These are phyloP conservation scores for Arbacia lixula DNA, from an alignment of 53 echinoderm and acorn worm species.

Conservation along the genomic window DNA sequence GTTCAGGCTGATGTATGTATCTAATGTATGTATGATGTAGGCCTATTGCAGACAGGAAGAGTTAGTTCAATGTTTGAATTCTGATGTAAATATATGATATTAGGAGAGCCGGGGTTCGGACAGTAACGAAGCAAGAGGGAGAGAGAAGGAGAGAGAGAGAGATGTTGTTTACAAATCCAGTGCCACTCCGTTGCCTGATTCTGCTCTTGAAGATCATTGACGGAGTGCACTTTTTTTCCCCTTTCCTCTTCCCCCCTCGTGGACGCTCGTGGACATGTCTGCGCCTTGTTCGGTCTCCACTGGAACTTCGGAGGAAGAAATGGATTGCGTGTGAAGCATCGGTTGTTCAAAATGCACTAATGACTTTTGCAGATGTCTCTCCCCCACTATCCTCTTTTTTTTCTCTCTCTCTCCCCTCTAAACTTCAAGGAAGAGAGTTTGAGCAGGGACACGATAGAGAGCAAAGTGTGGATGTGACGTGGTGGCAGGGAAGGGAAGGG, in stretches of 20 bases:
- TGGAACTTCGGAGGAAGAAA: slow-evolving; percentile 45
- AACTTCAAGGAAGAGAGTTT: slow-evolving; percentile 3
- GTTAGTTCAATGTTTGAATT: too few species aligned
- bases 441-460: background rate
- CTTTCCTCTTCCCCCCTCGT: slow-evolving; percentile 5
- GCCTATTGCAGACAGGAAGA: too few species aligned
- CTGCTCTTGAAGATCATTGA: background rate
- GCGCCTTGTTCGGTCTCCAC: background rate
- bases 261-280: background rate
- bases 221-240: slow-evolving; percentile 12
- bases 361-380: slow-evolving; percentile 52
- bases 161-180: slow-evolving; percentile 54
- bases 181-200: slow-evolving; percentile 19
- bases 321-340: slow-evolving; percentile 64
- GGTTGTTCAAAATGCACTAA: slow-evolving; percentile 58
- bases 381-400: slow-evolving; percentile 23
- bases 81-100: too few species aligned
- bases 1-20: too few species aligned
- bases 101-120: too few species aligned
- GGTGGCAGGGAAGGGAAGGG: background rate
- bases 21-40: too few species aligned
- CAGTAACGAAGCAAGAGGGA: too few species aligned
- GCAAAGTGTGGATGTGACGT: slow-evolving; percentile 26
- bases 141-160: slow-evolving; percentile 27
- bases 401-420: slow-evolving; percentile 29